Percentiles rank a stretch among this genome's conserved stretches.
Conservation (phyloP, 2,888 invertebrate genomes). For the Lottia gigantea region DNA sequence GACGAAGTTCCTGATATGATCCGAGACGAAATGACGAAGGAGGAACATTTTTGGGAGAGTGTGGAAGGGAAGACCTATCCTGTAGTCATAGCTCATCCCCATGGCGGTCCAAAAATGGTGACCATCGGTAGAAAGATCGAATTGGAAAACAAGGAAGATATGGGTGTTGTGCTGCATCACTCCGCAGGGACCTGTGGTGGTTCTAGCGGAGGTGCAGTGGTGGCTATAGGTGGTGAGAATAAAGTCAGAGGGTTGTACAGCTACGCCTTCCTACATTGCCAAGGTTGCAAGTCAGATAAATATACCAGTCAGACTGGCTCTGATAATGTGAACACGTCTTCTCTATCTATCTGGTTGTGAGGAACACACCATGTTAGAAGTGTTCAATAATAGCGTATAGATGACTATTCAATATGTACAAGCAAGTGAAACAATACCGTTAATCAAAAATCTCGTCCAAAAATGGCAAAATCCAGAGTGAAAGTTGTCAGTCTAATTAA, state of each 20-base stretch:
- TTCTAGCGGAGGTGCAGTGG: neutral
- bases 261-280: neutral
- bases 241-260: neutral
- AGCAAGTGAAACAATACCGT: too few species aligned
- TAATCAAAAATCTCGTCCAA: too few species aligned
- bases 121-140: neutral
- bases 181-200: neutral
- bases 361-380: too few species aligned
- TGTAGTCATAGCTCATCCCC: neutral
- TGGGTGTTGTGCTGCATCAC: neutral
- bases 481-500: too few species aligned
- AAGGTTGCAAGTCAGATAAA: neutral
- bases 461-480: too few species aligned
- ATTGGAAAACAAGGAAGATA: neutral
- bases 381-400: too few species aligned
- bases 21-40: neutral
- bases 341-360: neutral
- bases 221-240: neutral
- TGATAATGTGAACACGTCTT: neutral
- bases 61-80: neutral
- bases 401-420: too few species aligned
- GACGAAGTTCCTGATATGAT: neutral
- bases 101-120: constrained; percentile 5
- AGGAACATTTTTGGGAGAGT: neutral
- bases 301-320: neutral